phyloP scores from a whole-genome alignment of 2,888 invertebrate species.

The Urechis unicinctus region DNA sequence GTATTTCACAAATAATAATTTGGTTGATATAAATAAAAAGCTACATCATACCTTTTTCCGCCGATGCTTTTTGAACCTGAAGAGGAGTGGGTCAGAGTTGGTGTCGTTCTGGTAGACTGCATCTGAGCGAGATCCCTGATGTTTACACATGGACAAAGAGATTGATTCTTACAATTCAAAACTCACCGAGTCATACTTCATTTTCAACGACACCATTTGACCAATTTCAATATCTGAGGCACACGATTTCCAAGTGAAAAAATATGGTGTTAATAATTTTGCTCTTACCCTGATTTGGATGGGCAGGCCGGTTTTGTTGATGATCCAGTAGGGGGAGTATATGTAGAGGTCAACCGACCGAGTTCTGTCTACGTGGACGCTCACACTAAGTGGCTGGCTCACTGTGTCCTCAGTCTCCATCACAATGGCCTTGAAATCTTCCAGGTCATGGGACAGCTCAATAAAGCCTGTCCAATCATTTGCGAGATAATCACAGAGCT shows the following conservation, averaged over 20 bases:
- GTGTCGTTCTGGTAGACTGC: conserved; percentile 44
- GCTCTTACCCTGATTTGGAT: conserved; percentile 67
- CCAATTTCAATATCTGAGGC: too few relatives aligned
- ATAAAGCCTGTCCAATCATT: conserved; percentile 67
- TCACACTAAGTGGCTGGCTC: conserved; percentile 63
- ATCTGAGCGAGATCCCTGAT: conserved; percentile 48
- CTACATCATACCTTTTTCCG: conserved; percentile 44
- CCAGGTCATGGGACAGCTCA: conserved; percentile 62
- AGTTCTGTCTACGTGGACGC: conserved; percentile 62
- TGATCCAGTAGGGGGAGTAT: conserved; percentile 48
- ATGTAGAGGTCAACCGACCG: conserved; percentile 60
- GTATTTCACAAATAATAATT: not conserved
- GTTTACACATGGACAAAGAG: conserved; percentile 3
- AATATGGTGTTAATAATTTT: too few relatives aligned
- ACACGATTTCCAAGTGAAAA: too few relatives aligned
- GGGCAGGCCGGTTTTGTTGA: conserved; percentile 46
- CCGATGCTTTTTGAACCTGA: conserved; percentile 55
- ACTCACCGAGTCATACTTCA: too few relatives aligned
- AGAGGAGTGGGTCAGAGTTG: conserved; percentile 60
- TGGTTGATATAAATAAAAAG: not conserved
- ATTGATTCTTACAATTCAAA: too few relatives aligned
- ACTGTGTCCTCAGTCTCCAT: conserved; percentile 65
- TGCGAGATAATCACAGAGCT: conserved; percentile 62
- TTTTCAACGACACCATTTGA: too few relatives aligned
- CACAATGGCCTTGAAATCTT: conserved; percentile 58